Evolutionary conservation across 2,888 invertebrate genomes (phyloP).

Genomic region (Heliconius charithonia): DNA sequence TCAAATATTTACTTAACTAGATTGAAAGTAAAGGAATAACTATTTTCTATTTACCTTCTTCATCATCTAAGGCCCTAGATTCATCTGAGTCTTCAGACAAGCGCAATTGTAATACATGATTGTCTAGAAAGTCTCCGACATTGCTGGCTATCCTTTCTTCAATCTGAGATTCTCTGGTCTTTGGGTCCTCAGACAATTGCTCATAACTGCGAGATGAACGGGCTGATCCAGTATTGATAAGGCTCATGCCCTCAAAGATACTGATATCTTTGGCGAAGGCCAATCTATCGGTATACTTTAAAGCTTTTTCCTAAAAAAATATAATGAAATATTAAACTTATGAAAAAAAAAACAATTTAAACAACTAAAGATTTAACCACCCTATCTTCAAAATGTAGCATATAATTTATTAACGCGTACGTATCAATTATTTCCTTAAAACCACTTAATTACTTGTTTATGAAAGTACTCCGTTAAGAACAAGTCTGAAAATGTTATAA

Average conservation of each 20-base stretch:
- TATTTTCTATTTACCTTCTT: conserved; percentile 66
- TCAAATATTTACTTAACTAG: conserved; percentile 7
- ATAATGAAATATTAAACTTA: not conserved
- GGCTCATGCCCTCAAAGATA: conserved; percentile 78
- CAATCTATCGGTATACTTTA: conserved; percentile 83
- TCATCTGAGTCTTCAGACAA: conserved; percentile 69
- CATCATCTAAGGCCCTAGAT: conserved; percentile 74
- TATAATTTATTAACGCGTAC: conserved; percentile 12
- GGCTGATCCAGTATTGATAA: conserved; percentile 79
- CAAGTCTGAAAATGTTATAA: conserved; percentile 20
- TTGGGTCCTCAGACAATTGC: conserved; percentile 72
- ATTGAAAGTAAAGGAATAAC: not conserved
- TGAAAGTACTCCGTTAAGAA: conserved; percentile 20
- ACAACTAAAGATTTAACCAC: not conserved
- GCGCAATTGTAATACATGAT: conserved; percentile 77
- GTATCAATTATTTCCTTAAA: conserved; percentile 8
- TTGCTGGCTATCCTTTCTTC: conserved; percentile 77
- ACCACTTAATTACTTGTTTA: conserved; percentile 24
- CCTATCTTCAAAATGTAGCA: conserved; percentile 3
- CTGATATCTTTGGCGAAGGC: conserved; percentile 82
- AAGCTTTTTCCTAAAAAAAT: conserved; percentile 82
- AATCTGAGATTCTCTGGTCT: conserved; percentile 72
- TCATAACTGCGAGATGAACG: conserved; percentile 78
- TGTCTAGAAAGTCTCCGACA: conserved; percentile 75
- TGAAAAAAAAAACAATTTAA: not conserved